Conservation (phyloP, 2,797 vertebrate species). For the Chrosomus eos region DNA sequence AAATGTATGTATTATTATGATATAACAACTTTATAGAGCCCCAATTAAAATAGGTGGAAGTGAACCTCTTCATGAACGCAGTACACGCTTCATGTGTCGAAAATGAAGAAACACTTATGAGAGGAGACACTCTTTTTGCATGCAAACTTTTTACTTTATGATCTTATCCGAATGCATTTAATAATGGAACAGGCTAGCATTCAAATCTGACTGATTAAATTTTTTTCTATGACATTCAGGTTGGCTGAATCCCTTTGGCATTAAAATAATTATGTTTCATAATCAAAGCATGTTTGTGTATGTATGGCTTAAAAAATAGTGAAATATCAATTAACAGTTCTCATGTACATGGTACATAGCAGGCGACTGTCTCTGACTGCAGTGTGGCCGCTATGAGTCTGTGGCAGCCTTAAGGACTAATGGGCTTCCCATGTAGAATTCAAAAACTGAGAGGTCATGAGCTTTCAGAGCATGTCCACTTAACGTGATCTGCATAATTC, state of each 20-base stretch:
- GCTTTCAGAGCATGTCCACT: constrained; percentile 42
- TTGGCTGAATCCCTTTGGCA: constrained; percentile 6
- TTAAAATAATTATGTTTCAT: constrained; percentile 24
- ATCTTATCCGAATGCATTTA: constrained; percentile 9
- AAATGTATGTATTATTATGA: not conserved
- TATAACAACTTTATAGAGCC: not conserved
- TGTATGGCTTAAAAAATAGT: not conserved
- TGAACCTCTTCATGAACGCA: not conserved
- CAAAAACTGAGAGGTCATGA: constrained; percentile 38
- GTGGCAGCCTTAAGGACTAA: constrained; percentile 1
- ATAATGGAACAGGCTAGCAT: constrained; percentile 30
- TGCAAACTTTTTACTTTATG: not conserved
- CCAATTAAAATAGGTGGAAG: not conserved
- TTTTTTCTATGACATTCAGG: constrained; percentile 28
- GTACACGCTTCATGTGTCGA: not conserved
- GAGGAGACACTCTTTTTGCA: not conserved
- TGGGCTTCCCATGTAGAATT: constrained; percentile 39
- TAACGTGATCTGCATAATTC: constrained; percentile 51
- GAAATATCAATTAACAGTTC: not conserved
- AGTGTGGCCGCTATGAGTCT: constrained; percentile 23
- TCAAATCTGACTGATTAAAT: constrained; percentile 24
- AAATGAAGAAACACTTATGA: constrained; percentile 1
- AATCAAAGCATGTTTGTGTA: not conserved
- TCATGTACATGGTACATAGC: not conserved
- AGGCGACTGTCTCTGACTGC: constrained; percentile 3